Conservation (phyloP, 1,140 invertebrate genomes). For the Microplitis mediator region DNA sequence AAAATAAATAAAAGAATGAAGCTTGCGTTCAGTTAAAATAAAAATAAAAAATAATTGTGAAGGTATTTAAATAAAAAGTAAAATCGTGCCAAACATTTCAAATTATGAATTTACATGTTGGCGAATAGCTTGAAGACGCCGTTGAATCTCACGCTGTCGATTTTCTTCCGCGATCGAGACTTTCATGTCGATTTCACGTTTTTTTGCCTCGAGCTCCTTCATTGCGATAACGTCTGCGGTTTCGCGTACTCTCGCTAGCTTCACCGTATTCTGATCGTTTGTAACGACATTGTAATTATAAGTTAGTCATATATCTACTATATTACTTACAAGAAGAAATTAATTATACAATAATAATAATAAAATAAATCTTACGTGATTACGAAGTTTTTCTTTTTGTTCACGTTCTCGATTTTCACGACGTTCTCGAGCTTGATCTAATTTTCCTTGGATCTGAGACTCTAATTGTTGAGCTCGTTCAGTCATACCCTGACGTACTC, state of each 20-base stretch:
- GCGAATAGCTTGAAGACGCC: constrained; percentile 78
- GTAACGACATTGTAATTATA: constrained; percentile 29
- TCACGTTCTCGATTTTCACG: constrained; percentile 73
- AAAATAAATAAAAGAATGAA: background rate
- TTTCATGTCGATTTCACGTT: constrained; percentile 47
- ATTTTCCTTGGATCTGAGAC: constrained; percentile 73
- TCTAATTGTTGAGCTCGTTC: constrained; percentile 72
- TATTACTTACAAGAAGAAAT: constrained; percentile 2
- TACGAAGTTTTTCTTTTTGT: constrained; percentile 76
- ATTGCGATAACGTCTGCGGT: constrained; percentile 67
- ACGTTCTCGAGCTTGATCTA: constrained; percentile 73
- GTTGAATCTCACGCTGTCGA: constrained; percentile 78
- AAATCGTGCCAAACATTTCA: background rate
- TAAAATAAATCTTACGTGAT: constrained; percentile 67
- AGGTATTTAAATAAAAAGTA: constrained; percentile 15
- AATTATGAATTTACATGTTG: constrained; percentile 65
- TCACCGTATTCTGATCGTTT: constrained; percentile 66
- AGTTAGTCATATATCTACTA: constrained; percentile 28
- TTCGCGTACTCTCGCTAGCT: constrained; percentile 74
- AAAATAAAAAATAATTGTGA: constrained; percentile 28
- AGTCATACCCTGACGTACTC: constrained; percentile 69
- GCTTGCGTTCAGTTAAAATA: background rate
- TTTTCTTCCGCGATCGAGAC: constrained; percentile 77
- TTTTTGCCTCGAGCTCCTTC: constrained; percentile 74
- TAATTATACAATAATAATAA: constrained; percentile 12